A percentile compares a stretch with the other conserved stretches of the same genome.
Evolutionary conservation across 2,797 vertebrate species (phyloP).

Genomic region (Gobio occitaniae): DNA sequence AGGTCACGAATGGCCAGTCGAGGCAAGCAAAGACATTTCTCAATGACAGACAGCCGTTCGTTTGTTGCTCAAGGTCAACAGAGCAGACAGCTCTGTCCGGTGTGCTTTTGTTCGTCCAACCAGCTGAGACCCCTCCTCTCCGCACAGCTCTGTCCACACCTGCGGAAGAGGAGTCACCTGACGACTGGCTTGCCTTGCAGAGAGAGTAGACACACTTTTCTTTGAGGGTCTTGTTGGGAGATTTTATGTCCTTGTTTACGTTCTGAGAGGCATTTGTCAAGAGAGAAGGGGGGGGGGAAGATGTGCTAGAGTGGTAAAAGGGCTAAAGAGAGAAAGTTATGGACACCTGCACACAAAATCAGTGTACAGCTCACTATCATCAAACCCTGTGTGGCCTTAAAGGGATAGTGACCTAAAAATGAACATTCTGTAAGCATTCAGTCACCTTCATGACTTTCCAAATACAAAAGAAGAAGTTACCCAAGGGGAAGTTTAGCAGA

Average conservation of each 20-base stretch:
- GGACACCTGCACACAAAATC: slow-evolving; percentile 69
- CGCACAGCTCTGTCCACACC: slow-evolving; percentile 47
- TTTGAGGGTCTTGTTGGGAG: slow-evolving; percentile 64
- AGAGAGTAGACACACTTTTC: slow-evolving; percentile 35
- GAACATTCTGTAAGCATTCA: background rate
- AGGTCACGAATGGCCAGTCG: slow-evolving; percentile 57
- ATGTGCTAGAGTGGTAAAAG: slow-evolving; percentile 1
- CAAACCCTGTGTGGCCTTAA: slow-evolving; percentile 58
- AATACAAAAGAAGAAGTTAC: background rate
- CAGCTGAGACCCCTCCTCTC: slow-evolving; percentile 52
- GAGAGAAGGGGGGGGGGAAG: slow-evolving; percentile 58
- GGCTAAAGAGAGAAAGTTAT: slow-evolving; percentile 59
- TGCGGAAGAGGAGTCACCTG: slow-evolving; percentile 61
- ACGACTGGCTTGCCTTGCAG: background rate
- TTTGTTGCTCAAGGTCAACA: slow-evolving; percentile 82
- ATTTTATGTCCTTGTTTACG: slow-evolving; percentile 70
- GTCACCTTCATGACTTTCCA: background rate
- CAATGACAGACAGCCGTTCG: slow-evolving; percentile 65
- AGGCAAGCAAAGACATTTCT: slow-evolving; percentile 51
- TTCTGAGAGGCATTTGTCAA: slow-evolving; percentile 73
- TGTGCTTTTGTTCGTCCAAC: slow-evolving; percentile 76
- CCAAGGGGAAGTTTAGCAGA: background rate
- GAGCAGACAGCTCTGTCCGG: slow-evolving; percentile 76
- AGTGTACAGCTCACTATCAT: slow-evolving; percentile 51
- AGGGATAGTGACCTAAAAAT: background rate